A percentile compares a stretch with the other conserved stretches of the same genome.
Evolutionary conservation across 1,140 invertebrate species (phyloP).

Genomic region (Bombus haemorrhoidalis): DNA sequence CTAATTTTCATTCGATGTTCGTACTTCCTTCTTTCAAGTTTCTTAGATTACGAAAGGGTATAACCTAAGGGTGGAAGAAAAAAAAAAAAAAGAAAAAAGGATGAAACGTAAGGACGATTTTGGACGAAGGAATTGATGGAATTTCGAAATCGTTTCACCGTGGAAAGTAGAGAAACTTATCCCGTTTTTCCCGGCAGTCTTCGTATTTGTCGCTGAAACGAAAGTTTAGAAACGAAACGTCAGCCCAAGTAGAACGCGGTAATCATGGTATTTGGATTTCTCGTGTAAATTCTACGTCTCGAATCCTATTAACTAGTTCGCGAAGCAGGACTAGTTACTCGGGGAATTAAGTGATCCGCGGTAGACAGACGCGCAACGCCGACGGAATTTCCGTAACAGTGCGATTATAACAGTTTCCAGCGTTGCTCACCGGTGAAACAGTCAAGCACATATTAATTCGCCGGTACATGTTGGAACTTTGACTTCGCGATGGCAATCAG

Average conservation of each 20-base stretch:
- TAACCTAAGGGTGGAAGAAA: too few relatives aligned
- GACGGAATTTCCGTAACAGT: conserved; percentile 18
- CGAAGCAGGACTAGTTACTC: conserved; percentile 17
- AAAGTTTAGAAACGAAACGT: background rate
- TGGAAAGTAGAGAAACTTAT: too few relatives aligned
- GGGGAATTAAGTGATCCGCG: conserved; percentile 28
- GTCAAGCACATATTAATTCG: conserved; percentile 28
- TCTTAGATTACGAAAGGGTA: too few relatives aligned
- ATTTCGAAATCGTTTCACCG: too few relatives aligned
- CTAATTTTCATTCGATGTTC: rapidly evolving
- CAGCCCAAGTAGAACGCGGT: background rate
- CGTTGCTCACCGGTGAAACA: conserved; percentile 1
- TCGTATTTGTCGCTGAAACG: background rate
- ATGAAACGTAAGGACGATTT: too few relatives aligned
- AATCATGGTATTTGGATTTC: conserved; percentile 46
- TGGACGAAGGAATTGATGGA: too few relatives aligned
- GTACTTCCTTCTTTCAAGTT: too few relatives aligned
- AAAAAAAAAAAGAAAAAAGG: too few relatives aligned
- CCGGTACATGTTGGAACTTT: conserved; percentile 3
- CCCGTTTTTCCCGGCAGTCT: background rate
- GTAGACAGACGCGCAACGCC: background rate
- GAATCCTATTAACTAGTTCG: conserved; percentile 12
- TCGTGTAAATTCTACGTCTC: conserved; percentile 33
- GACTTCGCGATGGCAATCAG: conserved; percentile 14
- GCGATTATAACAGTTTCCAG: background rate